A percentile compares a stretch with the other conserved stretches of the same genome.
phyloP scores from a whole-genome alignment of 2,797 vertebrate genomes.

The Coregonus suidteri region DNA sequence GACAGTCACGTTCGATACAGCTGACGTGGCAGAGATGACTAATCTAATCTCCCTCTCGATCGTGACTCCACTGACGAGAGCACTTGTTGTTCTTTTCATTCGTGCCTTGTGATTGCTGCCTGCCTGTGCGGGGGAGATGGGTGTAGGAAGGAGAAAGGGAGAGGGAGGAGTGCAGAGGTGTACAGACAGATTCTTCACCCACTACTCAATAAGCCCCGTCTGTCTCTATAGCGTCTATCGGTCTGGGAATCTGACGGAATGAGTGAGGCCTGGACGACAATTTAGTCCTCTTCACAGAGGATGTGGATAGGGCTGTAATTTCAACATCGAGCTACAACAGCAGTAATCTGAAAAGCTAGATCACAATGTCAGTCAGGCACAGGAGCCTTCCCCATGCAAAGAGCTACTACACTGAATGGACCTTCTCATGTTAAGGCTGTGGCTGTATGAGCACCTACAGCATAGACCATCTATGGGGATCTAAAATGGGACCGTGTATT shows the following conservation, averaged over 20 bases:
- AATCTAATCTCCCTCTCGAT: conserved; percentile 10
- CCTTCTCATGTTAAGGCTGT: too few relatives aligned
- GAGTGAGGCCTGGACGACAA: background rate
- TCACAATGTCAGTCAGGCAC: background rate
- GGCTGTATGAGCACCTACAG: too few relatives aligned
- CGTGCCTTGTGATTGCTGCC: background rate
- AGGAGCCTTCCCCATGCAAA: too few relatives aligned
- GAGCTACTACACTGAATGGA: too few relatives aligned
- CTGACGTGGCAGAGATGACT: background rate
- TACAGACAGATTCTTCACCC: background rate
- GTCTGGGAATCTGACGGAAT: conserved; percentile 15
- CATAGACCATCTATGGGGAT: too few relatives aligned
- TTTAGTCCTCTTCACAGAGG: conserved; percentile 7
- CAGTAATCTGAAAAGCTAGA: background rate
- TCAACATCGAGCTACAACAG: background rate
- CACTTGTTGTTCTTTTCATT: conserved; percentile 23
- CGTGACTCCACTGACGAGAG: conserved; percentile 17
- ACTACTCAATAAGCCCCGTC: conserved; percentile 30
- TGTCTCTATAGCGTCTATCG: background rate
- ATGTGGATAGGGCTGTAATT: background rate
- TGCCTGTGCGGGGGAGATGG: conserved; percentile 12
- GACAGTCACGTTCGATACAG: background rate
- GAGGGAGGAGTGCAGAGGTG: background rate
- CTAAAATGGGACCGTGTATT: too few relatives aligned
- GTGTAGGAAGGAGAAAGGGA: background rate